phyloP scores from a whole-genome alignment of 2,888 invertebrate species.

The Brachyptera risi region DNA sequence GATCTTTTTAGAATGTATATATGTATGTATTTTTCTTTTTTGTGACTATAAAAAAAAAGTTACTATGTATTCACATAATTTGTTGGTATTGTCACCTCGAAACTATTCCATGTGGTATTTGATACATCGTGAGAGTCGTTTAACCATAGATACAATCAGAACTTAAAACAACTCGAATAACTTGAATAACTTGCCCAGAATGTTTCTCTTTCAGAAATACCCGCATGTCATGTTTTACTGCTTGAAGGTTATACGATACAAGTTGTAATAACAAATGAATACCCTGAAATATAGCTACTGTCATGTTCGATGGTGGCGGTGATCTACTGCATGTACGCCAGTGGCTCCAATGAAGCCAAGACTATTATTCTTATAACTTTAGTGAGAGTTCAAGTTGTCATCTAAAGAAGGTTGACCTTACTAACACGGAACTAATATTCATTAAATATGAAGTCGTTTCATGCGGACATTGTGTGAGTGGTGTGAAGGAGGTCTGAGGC shows the following conservation, averaged over 20 bases:
- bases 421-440: neutral
- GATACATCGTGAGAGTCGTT: no score
- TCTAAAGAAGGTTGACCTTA: conserved; percentile 27
- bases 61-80: no score
- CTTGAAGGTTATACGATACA: conserved; percentile 26
- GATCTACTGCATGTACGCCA: conserved; percentile 29
- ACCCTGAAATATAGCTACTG: conserved; percentile 26
- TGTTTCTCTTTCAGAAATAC: neutral
- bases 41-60: no score
- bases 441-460: conserved; percentile 35
- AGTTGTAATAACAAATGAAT: conserved; percentile 26
- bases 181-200: no score
- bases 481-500: conserved; percentile 32
- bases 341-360: conserved; percentile 34
- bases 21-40: no score
- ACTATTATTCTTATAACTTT: no score
- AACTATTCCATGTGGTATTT: no score
- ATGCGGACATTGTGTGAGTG: conserved; percentile 34
- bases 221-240: conserved; percentile 25
- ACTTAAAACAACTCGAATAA: no score
- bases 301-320: conserved; percentile 18
- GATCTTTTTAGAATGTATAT: no score
- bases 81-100: no score
- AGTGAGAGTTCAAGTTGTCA: conserved; percentile 33
- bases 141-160: no score